Conservation (phyloP, 2,113 vertebrate species). For the Amblyopsis rosae region DNA sequence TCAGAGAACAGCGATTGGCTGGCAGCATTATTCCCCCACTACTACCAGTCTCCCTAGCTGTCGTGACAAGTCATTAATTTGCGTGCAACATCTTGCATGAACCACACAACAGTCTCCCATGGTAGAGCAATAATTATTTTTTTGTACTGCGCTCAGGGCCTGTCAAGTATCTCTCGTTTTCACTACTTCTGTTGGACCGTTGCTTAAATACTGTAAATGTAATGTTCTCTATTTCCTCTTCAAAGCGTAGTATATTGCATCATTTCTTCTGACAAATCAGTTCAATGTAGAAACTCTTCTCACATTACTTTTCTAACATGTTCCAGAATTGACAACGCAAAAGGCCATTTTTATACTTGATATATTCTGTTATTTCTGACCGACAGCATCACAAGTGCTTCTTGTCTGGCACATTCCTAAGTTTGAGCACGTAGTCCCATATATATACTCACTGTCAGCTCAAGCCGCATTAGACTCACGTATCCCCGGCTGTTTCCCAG, state of each 20-base stretch:
- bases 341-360: no score
- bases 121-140: conserved; percentile 45
- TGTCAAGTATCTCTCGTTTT: conserved; percentile 13
- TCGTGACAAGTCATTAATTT: conserved; percentile 62
- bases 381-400: background rate
- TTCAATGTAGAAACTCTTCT: no score
- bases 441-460: background rate
- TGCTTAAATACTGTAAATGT: background rate
- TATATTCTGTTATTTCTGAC: background rate
- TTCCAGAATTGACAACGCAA: background rate
- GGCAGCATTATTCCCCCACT: conserved; percentile 35
- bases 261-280: background rate
- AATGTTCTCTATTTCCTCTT: background rate
- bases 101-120: conserved; percentile 38
- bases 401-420: background rate
- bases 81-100: conserved; percentile 51
- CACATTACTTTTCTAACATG: background rate
- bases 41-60: conserved; percentile 13
- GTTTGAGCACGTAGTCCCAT: conserved; percentile 6
- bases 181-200: background rate
- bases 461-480: conserved; percentile 6
- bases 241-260: background rate
- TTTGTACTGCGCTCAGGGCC: conserved; percentile 23
- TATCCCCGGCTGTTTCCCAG: background rate
- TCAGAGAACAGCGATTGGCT: conserved; percentile 49